Evolutionary conservation across 2,888 invertebrate species (phyloP).

Genomic region (Ptilodon capucinus): DNA sequence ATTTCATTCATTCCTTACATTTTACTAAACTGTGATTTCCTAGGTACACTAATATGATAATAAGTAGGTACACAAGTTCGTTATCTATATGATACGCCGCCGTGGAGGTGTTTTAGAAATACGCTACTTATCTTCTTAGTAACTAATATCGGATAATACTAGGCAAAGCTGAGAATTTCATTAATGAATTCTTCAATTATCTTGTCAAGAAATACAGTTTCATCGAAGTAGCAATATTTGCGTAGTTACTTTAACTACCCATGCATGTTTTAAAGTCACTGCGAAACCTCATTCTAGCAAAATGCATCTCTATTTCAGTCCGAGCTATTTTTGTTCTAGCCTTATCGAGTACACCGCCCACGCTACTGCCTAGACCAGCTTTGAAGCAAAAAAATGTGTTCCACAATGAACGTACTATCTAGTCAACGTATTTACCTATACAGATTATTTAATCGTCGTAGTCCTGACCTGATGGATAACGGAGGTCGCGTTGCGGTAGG

Average conservation of each 20-base stretch:
- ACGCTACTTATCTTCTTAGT: too few species aligned
- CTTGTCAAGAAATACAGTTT: too few species aligned
- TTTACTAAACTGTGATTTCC: too few species aligned
- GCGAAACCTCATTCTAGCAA: constrained; percentile 15
- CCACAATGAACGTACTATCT: constrained; percentile 7
- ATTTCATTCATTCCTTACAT: too few species aligned
- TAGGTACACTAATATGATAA: too few species aligned
- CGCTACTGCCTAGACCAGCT: not conserved
- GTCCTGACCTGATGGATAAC: constrained; percentile 39
- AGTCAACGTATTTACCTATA: not conserved
- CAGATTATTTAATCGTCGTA: constrained; percentile 20
- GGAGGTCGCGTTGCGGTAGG: constrained; percentile 44
- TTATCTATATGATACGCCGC: too few species aligned
- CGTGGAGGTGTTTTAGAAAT: too few species aligned
- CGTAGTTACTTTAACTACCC: constrained; percentile 3
- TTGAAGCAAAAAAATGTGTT: not conserved
- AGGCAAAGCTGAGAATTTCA: too few species aligned
- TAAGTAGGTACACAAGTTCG: too few species aligned
- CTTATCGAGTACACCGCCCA: constrained; percentile 22
- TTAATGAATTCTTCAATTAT: too few species aligned
- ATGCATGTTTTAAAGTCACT: constrained; percentile 2
- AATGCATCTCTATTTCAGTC: constrained; percentile 24
- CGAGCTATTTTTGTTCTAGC: constrained; percentile 23
- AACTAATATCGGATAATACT: too few species aligned
- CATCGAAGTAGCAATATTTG: not conserved